Percentiles rank a stretch among this genome's conserved stretches.
Evolutionary conservation across 1,140 invertebrate species (phyloP).

Genomic region (Eubasilissa regina): DNA sequence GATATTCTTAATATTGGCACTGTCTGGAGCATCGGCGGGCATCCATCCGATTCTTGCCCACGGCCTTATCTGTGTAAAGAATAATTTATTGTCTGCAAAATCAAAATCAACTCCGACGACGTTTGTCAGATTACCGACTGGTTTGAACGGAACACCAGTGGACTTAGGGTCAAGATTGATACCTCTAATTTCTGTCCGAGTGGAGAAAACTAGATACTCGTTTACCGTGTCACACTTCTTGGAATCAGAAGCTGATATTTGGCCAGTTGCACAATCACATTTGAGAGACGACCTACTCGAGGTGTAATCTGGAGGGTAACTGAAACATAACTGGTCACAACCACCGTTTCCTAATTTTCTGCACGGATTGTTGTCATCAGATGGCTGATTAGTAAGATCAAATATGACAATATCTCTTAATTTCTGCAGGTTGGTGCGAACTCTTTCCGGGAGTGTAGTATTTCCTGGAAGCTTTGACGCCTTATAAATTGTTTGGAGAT

Average conservation of each 20-base stretch:
- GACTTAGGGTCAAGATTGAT: constrained; percentile 87
- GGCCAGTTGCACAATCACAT: constrained; percentile 94
- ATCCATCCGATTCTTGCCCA: constrained; percentile 91
- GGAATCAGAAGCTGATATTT: constrained; percentile 74
- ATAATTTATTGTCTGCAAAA: constrained; percentile 87
- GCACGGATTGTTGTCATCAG: constrained; percentile 86
- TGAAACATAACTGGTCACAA: constrained; percentile 97
- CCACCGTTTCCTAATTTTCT: constrained; percentile 81
- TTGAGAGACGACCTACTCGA: constrained; percentile 73
- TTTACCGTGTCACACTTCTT: constrained; percentile 86
- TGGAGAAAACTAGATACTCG: constrained; percentile 93
- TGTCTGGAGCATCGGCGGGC: constrained; percentile 78
- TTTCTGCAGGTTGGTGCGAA: constrained; percentile 88
- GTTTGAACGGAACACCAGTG: constrained; percentile 87
- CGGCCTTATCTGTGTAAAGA: constrained; percentile 94
- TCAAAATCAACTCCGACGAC: constrained; percentile 98
- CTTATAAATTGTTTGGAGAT: constrained; percentile 90
- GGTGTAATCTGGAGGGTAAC: constrained; percentile 80
- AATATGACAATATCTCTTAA: constrained; percentile 93
- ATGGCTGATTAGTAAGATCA: constrained; percentile 89
- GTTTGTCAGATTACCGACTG: constrained; percentile 93
- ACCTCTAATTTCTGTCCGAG: constrained; percentile 90
- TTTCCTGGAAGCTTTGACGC: constrained; percentile 86
- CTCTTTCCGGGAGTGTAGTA: constrained; percentile 76
- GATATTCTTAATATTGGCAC: constrained; percentile 79